A percentile compares a stretch with the other conserved stretches of the same genome.
Conservation (phyloP, 2,113 vertebrate species). For the Nothocercus julius region DNA sequence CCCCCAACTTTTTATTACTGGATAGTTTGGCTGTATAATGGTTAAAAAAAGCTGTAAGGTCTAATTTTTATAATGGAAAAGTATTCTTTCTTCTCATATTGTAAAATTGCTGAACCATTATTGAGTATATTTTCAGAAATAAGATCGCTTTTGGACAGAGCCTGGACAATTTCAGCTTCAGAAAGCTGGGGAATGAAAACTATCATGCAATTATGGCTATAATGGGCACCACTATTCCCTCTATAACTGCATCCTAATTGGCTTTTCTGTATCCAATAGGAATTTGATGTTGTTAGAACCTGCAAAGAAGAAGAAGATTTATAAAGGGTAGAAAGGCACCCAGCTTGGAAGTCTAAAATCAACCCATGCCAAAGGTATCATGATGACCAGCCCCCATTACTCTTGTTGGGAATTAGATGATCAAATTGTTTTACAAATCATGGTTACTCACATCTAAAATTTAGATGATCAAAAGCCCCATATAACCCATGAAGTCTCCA, state of each 20-base stretch:
- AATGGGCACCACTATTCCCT: not conserved
- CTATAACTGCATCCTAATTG: not conserved
- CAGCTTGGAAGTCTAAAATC: not conserved
- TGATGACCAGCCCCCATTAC: not conserved
- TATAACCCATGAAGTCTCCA: fast-evolving
- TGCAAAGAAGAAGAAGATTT: not conserved
- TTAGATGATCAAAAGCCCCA: not conserved
- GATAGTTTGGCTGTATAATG: not conserved
- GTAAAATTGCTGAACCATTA: slow-evolving; percentile 15
- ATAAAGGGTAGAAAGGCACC: not conserved
- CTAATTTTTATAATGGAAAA: slow-evolving; percentile 12
- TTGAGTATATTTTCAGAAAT: not conserved
- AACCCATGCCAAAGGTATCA: not conserved
- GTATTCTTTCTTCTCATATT: not conserved
- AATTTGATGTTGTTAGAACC: not conserved
- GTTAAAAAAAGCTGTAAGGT: not conserved
- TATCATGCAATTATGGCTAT: not conserved
- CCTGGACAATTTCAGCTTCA: not conserved
- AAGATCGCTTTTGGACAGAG: not conserved
- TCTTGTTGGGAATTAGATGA: not conserved
- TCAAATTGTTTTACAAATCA: not conserved
- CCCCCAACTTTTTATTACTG: not conserved
- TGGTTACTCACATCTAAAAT: not conserved
- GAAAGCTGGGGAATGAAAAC: slow-evolving; percentile 13
- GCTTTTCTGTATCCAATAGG: not conserved